Evolutionary conservation across 2,888 invertebrate species (phyloP), one percentile per base, ranked within the genome.

Genomic region (Trissolcus brochymenae): DNA sequence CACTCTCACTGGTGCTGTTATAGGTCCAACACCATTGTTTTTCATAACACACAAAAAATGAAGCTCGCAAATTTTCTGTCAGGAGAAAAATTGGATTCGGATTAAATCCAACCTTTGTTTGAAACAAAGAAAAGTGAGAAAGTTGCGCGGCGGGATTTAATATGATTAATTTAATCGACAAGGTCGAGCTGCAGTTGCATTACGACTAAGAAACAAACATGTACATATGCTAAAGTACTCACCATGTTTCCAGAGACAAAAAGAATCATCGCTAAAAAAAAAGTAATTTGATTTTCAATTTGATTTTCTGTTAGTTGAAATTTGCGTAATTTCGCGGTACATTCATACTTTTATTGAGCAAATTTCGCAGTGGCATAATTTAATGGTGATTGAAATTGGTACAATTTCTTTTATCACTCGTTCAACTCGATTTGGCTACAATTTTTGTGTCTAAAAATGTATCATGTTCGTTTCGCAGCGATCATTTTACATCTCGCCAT

Each of bases 151-250:
- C 64, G 66, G 71, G 59, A 70, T 73, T 62, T 70, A 76, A 74
- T 62, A 65, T 74, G 70, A 79, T 76, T 76, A 79, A 79, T 73
- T 79, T 72, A 74, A 56, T 46, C 56, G 71, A 70, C 71, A 76
- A 77, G 74, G 79, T 74, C 67, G 35, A 19, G 21, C 21, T 16
- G 25, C 61, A 72, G 70, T 73, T 50, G 59, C 25, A 64, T 17
- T 46, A 49, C 54, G 49, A 35, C 35, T 35, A 19, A 54, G 50
- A 49, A 66, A 57, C 55, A 67, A 74, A 67, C 66, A 51, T 19
- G 53, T 19, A 46, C 43, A 56, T 50, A 55, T 55, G 35, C 40
- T 6, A 60, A 13, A 3, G 16, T 25, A 41, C 21, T 13, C 21
- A 6, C 43, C 43, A n/a, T 7, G 2, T 55, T 19, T 19, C 19